phyloP scores from a whole-genome alignment of 2,888 invertebrate genomes.

The Acanthococcus lagerstroemiae region DNA sequence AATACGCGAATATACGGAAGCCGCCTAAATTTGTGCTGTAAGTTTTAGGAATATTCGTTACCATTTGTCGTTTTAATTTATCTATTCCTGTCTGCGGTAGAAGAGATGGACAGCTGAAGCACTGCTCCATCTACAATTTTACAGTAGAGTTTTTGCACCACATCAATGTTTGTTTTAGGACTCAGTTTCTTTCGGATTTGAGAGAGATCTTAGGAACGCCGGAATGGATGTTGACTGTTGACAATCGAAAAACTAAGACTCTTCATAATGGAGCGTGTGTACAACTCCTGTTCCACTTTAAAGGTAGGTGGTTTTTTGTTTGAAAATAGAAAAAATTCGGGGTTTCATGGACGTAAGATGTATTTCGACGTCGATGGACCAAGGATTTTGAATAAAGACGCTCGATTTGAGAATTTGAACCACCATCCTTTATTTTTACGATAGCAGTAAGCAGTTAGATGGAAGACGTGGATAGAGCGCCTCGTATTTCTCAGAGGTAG shows the following conservation, averaged over 20 bases:
- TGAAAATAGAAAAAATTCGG: no score
- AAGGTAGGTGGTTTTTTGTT: constrained; percentile 45
- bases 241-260: constrained; percentile 65
- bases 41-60: constrained; percentile 44
- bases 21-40: constrained; percentile 81
- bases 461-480: no score
- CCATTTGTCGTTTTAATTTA: background rate
- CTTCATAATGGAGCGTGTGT: constrained; percentile 70
- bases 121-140: no score
- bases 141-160: background rate
- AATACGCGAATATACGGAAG: constrained; percentile 75
- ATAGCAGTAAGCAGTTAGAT: no score
- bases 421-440: no score
- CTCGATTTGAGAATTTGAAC: background rate
- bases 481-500: no score
- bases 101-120: no score
- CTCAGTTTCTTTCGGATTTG: constrained; percentile 72
- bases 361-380: background rate
- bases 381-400: background rate
- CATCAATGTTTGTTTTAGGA: constrained; percentile 45
- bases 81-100: background rate
- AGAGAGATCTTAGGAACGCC: constrained; percentile 74
- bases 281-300: constrained; percentile 77
- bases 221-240: constrained; percentile 80
- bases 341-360: background rate